A percentile compares a stretch with the other conserved stretches of the same genome.
These are phyloP conservation scores for Peromyscus attwateri DNA, from an alignment of 2,797 vertebrate species.

Conservation along the genomic window DNA sequence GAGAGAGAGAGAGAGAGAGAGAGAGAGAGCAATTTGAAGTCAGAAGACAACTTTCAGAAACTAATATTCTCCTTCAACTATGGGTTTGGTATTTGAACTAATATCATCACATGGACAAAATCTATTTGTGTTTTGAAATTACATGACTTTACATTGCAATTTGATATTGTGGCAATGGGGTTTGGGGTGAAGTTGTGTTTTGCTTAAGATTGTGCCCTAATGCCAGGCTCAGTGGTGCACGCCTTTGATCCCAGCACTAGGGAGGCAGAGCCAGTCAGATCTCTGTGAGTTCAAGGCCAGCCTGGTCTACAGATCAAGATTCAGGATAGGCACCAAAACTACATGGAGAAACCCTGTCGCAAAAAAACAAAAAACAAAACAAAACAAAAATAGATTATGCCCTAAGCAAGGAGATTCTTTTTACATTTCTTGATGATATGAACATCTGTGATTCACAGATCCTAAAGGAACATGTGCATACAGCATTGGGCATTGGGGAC, in stretches of 20 bases:
- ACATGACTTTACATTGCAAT: background rate
- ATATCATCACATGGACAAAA: background rate
- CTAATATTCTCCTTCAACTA: background rate
- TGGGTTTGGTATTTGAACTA: background rate
- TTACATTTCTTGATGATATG: constrained; percentile 62
- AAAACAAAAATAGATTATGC: background rate
- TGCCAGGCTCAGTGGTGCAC: no score
- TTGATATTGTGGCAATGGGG: background rate
- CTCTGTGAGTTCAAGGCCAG: no score
- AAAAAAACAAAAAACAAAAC: no score
- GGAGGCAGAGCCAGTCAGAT: no score
- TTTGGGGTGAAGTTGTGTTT: background rate
- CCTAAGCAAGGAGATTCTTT: constrained; percentile 67
- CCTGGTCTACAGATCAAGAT: no score
- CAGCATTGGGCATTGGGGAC: background rate
- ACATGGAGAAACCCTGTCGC: no score
- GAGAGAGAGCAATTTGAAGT: no score
- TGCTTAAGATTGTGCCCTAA: constrained; percentile 45
- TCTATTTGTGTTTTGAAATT: constrained; percentile 20
- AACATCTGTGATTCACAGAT: constrained; percentile 61
- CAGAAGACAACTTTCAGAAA: background rate
- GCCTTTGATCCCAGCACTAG: no score
- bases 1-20: no score
- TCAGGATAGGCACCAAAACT: no score
- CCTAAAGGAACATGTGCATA: constrained; percentile 65